Evolutionary conservation across 2,797 vertebrate genomes (phyloP).

Genomic region (Myotis myotis): DNA sequence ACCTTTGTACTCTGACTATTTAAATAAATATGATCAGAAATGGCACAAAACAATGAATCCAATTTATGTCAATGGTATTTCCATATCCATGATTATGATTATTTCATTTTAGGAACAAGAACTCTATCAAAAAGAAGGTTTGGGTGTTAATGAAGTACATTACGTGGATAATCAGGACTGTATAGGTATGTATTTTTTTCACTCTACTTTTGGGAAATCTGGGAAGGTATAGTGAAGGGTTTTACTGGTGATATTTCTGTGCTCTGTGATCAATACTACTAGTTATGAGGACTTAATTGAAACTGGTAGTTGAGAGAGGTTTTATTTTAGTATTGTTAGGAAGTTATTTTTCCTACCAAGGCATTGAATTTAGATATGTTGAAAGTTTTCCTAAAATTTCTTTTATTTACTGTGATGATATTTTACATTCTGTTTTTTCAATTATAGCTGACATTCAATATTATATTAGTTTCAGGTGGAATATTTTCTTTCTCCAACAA

Average conservation of each 20-base stretch:
- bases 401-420: neutral
- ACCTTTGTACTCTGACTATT: neutral
- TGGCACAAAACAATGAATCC: neutral
- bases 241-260: neutral
- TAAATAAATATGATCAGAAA: neutral
- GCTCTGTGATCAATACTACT: neutral
- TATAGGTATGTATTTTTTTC: slow-evolving; percentile 88
- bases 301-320: neutral
- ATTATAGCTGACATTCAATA: neutral
- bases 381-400: slow-evolving; percentile 20
- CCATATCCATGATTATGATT: neutral
- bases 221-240: neutral
- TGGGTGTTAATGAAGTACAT: slow-evolving; percentile 98
- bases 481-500: neutral
- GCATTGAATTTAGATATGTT: neutral
- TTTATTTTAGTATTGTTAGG: neutral
- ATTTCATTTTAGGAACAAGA: slow-evolving; percentile 92
- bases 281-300: neutral
- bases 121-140: slow-evolving; percentile 95
- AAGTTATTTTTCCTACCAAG: slow-evolving; percentile 19
- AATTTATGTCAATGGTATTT: neutral
- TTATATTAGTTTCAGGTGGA: neutral
- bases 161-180: slow-evolving; percentile 99
- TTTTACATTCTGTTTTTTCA: neutral
- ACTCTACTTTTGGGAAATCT: neutral